Conservation (phyloP, 2,113 vertebrate species). For the Passer domesticus region DNA sequence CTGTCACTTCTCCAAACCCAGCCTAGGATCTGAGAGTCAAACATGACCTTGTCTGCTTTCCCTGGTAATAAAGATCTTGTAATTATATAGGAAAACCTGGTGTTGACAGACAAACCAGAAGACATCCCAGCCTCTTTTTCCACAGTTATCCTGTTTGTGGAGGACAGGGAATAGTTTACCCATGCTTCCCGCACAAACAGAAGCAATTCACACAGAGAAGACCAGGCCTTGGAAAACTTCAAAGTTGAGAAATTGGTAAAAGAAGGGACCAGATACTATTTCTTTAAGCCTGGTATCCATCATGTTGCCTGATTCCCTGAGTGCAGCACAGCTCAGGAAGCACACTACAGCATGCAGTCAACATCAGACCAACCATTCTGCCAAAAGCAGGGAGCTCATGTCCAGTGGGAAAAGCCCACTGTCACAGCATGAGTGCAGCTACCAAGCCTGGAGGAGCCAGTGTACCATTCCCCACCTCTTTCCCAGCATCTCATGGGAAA, state of each 20-base stretch:
- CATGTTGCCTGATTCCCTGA: neutral
- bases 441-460: neutral
- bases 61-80: neutral
- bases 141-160: neutral
- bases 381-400: neutral
- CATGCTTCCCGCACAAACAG: neutral
- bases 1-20: neutral
- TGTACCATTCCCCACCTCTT: neutral
- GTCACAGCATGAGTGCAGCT: accelerated
- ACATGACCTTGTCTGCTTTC: neutral
- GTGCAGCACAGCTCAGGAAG: neutral
- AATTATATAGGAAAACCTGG: neutral
- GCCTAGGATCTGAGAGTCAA: neutral
- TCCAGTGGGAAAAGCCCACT: neutral
- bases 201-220: neutral
- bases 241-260: neutral
- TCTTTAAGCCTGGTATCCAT: neutral
- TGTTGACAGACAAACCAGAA: neutral
- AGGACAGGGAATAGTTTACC: neutral
- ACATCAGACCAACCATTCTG: accelerated
- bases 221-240: neutral
- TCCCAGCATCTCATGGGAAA: neutral
- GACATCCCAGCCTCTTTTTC: neutral
- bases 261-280: neutral
- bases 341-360: neutral